These are phyloP conservation scores for Hydropotes inermis DNA, from an alignment of 2,113 vertebrate genomes.

Conservation along the genomic window DNA sequence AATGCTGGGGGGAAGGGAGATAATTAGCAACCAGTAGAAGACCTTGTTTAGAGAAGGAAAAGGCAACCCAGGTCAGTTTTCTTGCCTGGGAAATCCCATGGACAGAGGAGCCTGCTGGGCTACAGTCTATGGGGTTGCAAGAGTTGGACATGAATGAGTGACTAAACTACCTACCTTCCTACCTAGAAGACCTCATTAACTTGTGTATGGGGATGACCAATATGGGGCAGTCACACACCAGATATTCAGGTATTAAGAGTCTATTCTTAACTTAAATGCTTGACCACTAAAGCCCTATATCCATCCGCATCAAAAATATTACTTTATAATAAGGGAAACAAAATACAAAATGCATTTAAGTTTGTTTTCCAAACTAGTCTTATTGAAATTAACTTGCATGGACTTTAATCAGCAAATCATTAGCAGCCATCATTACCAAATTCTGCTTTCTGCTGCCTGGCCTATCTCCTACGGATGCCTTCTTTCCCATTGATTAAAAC, in stretches of 20 bases:
- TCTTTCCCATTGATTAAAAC: not conserved
- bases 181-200: not conserved
- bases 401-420: not conserved
- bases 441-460: not conserved
- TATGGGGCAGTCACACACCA: not conserved
- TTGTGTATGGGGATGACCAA: not conserved
- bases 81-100: not conserved
- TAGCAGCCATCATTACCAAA: not conserved
- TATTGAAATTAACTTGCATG: not conserved
- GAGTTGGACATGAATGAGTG: not conserved
- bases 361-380: not conserved
- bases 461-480: not conserved
- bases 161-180: not conserved
- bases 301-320: not conserved
- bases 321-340: not conserved
- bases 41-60: not conserved
- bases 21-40: not conserved
- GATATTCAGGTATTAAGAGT: not conserved
- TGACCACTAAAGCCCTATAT: not conserved
- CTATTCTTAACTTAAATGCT: not conserved
- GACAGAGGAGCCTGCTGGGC: not conserved
- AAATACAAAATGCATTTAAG: not conserved
- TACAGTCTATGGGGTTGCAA: not conserved
- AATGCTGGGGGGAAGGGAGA: not conserved
- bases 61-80: not conserved